Evolutionary conservation across 35 echinoderm and acorn worm species (phyloP), one percentile per base, ranked within the genome.

Genomic region (Ptychodera flava): DNA sequence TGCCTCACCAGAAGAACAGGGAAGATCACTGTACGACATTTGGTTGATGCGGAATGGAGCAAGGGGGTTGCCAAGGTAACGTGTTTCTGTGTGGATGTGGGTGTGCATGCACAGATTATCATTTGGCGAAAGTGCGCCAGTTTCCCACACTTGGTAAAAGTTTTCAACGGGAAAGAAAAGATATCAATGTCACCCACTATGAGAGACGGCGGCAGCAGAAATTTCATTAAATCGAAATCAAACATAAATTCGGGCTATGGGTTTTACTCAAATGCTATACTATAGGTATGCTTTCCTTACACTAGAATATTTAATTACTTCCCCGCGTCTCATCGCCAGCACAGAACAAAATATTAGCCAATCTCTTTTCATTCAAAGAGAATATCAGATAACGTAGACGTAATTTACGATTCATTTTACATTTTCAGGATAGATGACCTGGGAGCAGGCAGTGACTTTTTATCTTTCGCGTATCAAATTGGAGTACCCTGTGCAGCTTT

Each of bases 371-470:
- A n/a, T n/a, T n/a, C n/a, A n/a, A n/a, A n/a, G n/a, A n/a, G n/a
- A n/a, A n/a, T n/a, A n/a, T n/a, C n/a, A n/a, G n/a, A n/a, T n/a
- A n/a, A n/a, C n/a, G n/a, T n/a, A n/a, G n/a, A n/a, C n/a, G n/a
- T n/a, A n/a, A n/a, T 22, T 28, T 37, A 36, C 0, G 79, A 14
- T 80, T 77, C 32, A 64, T 78, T 64, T 31, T 80, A 28, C 31
- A 1, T 81, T 76, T 79, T 16, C 81, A 97, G 94, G 37, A 85
- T 97, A 32, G 37, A 36, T 6, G 93, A 93, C 86, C 30, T 97
- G 27, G 94, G 94, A 29, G 90, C 94, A 14, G 94, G 94, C 1
- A 97, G 94, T 83, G 94, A 97, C 94, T 97, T 92, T 85, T 91
- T 91, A 28, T 29, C 85, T 6, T 90, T 97, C 27, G 33, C 90